Percentiles rank a stretch among this genome's conserved stretches.
Evolutionary conservation across 23 tunicate genomes (phyloP).

Genomic region (Styela clava): DNA sequence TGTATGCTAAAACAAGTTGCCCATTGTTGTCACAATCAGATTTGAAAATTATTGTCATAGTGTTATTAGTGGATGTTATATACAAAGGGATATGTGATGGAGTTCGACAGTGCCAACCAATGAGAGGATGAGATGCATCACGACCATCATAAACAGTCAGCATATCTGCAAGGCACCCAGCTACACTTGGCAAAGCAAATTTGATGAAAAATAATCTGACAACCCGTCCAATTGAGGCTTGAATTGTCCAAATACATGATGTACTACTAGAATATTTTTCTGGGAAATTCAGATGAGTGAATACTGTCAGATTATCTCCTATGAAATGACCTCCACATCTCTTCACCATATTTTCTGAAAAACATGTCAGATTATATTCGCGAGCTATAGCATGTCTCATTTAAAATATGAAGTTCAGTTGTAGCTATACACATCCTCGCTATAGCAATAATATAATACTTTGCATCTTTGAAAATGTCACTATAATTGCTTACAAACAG

Average conservation of each 20-base stretch:
- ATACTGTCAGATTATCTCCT: neutral
- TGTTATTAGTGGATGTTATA: neutral
- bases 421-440: too few species aligned
- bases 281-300: neutral
- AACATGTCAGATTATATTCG: neutral
- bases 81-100: neutral
- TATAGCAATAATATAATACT: too few species aligned
- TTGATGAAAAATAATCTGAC: neutral
- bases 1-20: neutral
- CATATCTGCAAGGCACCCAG: slow-evolving; percentile 6
- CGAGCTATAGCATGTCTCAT: too few species aligned
- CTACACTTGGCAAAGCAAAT: neutral
- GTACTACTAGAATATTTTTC: neutral
- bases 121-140: neutral
- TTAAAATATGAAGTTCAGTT: too few species aligned
- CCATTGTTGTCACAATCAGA: neutral
- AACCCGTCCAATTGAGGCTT: neutral
- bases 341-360: slow-evolving; percentile 3
- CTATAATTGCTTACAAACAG: too few species aligned
- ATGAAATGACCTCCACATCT: neutral
- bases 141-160: neutral
- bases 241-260: neutral
- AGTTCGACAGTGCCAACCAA: slow-evolving; percentile 15
- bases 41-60: slow-evolving; percentile 1
- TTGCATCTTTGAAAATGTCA: too few species aligned